A percentile compares a stretch with the other conserved stretches of the same genome.
Conservation (phyloP, 2,113 vertebrate species). For the Muntiacus muntjak region DNA sequence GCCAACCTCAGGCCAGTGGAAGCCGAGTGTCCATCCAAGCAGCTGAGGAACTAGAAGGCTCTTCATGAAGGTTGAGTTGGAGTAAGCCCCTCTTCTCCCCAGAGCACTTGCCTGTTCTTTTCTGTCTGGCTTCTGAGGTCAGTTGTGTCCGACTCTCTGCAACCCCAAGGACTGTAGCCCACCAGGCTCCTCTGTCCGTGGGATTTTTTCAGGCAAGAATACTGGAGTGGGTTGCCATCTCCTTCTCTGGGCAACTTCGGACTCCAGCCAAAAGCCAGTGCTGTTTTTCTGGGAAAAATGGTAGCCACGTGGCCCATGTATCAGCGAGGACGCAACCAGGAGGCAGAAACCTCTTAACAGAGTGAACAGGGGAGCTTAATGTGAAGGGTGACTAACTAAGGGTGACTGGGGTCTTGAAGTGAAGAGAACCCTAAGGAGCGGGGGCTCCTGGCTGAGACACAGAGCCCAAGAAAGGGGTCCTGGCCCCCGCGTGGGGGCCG, state of each 20-base stretch:
- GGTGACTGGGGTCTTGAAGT: neutral
- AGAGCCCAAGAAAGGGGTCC: neutral
- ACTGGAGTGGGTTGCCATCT: neutral
- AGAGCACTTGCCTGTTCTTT: neutral
- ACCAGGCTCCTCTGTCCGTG: neutral
- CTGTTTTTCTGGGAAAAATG: neutral
- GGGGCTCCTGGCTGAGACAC: neutral
- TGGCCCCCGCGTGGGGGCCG: neutral
- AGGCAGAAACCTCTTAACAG: neutral
- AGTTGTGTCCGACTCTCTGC: rapidly evolving
- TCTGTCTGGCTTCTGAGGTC: neutral
- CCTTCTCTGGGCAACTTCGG: neutral
- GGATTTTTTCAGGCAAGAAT: neutral
- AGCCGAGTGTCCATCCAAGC: neutral
- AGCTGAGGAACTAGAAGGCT: neutral
- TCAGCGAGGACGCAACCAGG: neutral
- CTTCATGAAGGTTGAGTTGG: neutral
- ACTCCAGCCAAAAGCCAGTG: neutral
- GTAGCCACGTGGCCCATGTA: neutral
- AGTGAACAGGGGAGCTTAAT: neutral
- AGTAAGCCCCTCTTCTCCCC: too few relatives aligned
- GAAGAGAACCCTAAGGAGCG: neutral
- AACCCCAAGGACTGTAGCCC: neutral
- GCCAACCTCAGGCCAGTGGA: too few relatives aligned
- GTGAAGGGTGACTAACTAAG: neutral